Evolutionary conservation across 1,140 invertebrate species (phyloP).

Genomic region (Oedothorax gibbosus): DNA sequence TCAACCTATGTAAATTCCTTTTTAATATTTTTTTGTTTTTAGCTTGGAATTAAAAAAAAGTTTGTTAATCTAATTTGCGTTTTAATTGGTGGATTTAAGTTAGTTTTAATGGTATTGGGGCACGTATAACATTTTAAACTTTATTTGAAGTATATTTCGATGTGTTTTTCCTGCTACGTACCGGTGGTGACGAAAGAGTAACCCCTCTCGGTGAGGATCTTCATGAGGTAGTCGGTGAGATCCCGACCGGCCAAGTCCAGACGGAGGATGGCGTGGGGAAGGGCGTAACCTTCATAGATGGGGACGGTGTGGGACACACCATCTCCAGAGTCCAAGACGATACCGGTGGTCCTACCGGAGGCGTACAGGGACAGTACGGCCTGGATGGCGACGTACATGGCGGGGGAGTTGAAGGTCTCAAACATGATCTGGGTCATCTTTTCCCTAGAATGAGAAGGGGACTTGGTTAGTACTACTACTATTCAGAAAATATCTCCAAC

Average conservation of each 20-base stretch:
- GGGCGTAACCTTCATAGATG: slow-evolving; percentile 74
- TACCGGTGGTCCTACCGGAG: slow-evolving; percentile 82
- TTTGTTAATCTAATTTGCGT: too few species aligned
- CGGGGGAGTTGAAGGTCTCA: slow-evolving; percentile 74
- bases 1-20: too few species aligned
- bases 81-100: too few species aligned
- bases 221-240: slow-evolving; percentile 73
- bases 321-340: slow-evolving; percentile 74
- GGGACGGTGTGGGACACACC: slow-evolving; percentile 75
- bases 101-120: too few species aligned
- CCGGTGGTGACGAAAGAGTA: slow-evolving; percentile 73
- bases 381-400: slow-evolving; percentile 73
- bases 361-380: slow-evolving; percentile 86
- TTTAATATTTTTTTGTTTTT: too few species aligned
- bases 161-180: slow-evolving; percentile 3
- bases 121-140: too few species aligned
- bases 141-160: too few species aligned
- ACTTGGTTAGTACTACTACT: neutral
- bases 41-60: too few species aligned
- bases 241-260: slow-evolving; percentile 74
- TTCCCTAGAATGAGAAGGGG: slow-evolving; percentile 67
- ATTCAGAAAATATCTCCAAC: too few species aligned
- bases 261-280: slow-evolving; percentile 74
- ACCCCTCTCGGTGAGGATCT: slow-evolving; percentile 73
- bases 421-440: slow-evolving; percentile 77